phyloP scores from a whole-genome alignment of 2,888 invertebrate species.

The Pantelozetes paolii region DNA sequence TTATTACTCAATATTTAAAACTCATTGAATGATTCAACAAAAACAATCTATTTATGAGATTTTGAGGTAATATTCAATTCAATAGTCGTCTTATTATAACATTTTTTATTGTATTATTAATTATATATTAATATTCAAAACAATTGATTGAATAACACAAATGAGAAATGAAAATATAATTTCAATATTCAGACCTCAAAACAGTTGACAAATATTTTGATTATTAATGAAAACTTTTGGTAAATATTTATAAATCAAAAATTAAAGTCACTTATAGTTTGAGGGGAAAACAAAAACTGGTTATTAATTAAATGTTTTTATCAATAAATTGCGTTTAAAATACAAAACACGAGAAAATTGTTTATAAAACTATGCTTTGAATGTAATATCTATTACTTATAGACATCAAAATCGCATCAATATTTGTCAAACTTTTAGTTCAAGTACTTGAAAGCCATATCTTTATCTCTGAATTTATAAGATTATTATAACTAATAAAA shows the following conservation, averaged over 20 bases:
- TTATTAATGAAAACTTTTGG: not conserved
- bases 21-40: constrained; percentile 17
- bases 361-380: not conserved
- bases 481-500: constrained; percentile 16
- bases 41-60: not conserved
- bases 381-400: not conserved
- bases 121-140: too few relatives aligned
- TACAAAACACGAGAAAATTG: not conserved
- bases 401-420: constrained; percentile 7
- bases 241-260: not conserved
- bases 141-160: too few relatives aligned
- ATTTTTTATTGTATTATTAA: too few relatives aligned
- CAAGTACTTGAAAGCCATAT: constrained; percentile 15
- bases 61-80: not conserved
- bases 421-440: constrained; percentile 29
- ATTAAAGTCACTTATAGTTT: too few relatives aligned
- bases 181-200: not conserved
- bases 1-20: not conserved
- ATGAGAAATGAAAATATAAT: too few relatives aligned
- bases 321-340: not conserved
- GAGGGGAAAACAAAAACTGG: not conserved
- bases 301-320: not conserved
- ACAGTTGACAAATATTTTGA: not conserved
- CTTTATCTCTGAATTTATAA: not conserved
- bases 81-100: too few relatives aligned